Conservation (phyloP, 1,140 invertebrate species). For the Drosophila hydei region DNA sequence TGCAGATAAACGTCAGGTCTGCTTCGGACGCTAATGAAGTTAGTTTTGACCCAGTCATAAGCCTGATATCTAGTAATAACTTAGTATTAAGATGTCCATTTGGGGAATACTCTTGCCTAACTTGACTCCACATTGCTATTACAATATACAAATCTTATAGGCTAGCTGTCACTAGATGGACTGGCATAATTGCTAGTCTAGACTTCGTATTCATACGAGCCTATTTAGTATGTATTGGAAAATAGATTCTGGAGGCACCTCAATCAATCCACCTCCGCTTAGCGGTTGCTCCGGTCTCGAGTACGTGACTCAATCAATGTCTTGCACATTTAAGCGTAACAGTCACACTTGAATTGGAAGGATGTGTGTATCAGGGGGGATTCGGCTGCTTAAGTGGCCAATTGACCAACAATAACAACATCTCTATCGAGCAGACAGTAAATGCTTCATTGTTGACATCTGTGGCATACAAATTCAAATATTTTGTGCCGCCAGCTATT, state of each 20-base stretch:
- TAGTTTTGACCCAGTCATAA: no score
- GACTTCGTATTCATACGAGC: no score
- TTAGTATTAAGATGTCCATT: no score
- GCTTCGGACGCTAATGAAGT: no score
- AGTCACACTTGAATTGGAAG: constrained; percentile 34
- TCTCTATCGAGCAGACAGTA: constrained; percentile 47
- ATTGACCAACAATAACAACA: constrained; percentile 50
- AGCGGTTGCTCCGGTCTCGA: background rate
- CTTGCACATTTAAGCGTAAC: constrained; percentile 60
- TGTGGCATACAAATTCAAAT: constrained; percentile 78
- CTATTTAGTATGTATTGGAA: background rate
- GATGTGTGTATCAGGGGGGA: constrained; percentile 21
- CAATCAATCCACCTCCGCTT: constrained; percentile 1
- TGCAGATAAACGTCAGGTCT: no score
- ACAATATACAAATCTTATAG: no score
- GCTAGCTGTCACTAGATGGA: no score
- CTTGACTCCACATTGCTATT: no score
- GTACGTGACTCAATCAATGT: constrained; percentile 75
- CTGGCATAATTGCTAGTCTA: no score
- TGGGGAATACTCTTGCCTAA: no score
- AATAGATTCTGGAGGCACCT: background rate
- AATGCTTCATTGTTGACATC: constrained; percentile 51
- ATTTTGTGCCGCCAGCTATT: constrained; percentile 47
- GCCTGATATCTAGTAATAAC: no score
- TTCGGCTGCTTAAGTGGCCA: constrained; percentile 60